phyloP scores from a whole-genome alignment of 2,888 invertebrate genomes.

The Xanthorhoe spadicearia region DNA sequence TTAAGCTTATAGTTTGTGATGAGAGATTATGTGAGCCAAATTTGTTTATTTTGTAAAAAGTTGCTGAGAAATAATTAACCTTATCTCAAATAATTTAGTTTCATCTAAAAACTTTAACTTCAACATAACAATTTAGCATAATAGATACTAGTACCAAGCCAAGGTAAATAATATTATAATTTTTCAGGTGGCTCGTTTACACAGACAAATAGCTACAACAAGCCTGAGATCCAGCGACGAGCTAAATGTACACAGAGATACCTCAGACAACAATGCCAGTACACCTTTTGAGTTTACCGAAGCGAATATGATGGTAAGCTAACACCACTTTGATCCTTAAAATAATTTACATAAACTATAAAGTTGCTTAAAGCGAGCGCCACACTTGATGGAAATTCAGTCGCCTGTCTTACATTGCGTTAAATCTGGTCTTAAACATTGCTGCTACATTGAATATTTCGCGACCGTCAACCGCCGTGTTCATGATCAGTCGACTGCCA shows the following conservation, averaged over 20 bases:
- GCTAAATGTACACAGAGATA: slow-evolving; percentile 67
- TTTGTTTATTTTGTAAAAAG: too few relatives aligned
- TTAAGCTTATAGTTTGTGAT: too few relatives aligned
- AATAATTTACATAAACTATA: background rate
- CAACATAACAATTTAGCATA: background rate
- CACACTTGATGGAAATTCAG: too few relatives aligned
- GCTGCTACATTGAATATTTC: too few relatives aligned
- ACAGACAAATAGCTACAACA: slow-evolving; percentile 56
- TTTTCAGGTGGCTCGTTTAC: slow-evolving; percentile 46
- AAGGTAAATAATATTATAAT: slow-evolving; percentile 34
- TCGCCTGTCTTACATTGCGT: too few relatives aligned
- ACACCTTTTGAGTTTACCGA: slow-evolving; percentile 73
- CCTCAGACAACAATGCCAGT: slow-evolving; percentile 58
- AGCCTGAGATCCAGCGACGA: slow-evolving; percentile 57
- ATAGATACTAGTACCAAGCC: background rate
- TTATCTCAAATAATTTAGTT: background rate
- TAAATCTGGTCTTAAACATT: too few relatives aligned
- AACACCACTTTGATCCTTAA: slow-evolving; percentile 4
- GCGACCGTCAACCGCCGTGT: too few relatives aligned
- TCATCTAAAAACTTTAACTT: background rate
- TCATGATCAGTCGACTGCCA: too few relatives aligned
- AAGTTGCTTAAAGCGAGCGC: background rate
- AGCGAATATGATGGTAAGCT: slow-evolving; percentile 66
- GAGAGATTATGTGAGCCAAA: too few relatives aligned
- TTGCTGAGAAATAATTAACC: background rate